A percentile compares a stretch with the other conserved stretches of the same genome.
phyloP scores from a whole-genome alignment of 2,113 vertebrate species.

The Tauraco erythrolophus region DNA sequence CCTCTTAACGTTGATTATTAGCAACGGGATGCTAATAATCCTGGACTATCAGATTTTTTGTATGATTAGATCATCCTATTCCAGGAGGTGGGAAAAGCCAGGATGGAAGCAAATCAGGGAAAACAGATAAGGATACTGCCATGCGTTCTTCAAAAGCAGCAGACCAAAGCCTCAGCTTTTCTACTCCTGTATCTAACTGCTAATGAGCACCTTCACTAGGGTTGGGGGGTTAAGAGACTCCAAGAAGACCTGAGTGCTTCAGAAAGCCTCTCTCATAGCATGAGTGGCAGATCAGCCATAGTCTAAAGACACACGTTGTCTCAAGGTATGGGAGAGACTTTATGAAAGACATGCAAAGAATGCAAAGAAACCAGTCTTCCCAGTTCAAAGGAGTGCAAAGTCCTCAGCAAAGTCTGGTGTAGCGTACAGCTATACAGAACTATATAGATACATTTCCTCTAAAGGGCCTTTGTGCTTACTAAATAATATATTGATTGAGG shows the following conservation, averaged over 20 bases:
- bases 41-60: not conserved
- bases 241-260: not conserved
- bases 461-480: not conserved
- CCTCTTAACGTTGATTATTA: not conserved
- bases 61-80: not conserved
- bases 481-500: not conserved
- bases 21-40: not conserved
- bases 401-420: not conserved
- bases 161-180: not conserved
- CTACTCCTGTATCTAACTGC: not conserved
- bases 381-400: not conserved
- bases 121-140: not conserved
- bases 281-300: not conserved
- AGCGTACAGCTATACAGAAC: not conserved
- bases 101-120: not conserved
- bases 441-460: not conserved
- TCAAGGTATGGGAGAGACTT: not conserved
- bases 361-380: not conserved
- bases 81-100: not conserved
- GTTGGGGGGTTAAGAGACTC: not conserved
- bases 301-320: not conserved
- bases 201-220: not conserved
- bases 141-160: not conserved
- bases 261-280: not conserved
- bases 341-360: not conserved